Evolutionary conservation across 2,797 vertebrate species (phyloP).

Genomic region (Dipus sagitta): DNA sequence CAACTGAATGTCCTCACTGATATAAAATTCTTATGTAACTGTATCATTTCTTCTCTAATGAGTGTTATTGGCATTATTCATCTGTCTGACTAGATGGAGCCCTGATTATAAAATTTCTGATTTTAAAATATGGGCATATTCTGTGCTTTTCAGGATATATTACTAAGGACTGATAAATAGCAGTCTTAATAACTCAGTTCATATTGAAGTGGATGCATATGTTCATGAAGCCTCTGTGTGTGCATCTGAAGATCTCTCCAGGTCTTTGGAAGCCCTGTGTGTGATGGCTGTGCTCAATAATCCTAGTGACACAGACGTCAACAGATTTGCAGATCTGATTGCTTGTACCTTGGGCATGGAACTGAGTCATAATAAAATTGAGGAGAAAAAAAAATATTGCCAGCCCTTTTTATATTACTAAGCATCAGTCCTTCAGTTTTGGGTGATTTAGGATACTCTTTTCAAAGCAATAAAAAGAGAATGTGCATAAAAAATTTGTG

Average conservation of each 20-base stretch:
- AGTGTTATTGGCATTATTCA: not conserved
- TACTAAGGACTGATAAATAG: not conserved
- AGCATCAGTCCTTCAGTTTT: not conserved
- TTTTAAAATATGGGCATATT: slow-evolving; percentile 16
- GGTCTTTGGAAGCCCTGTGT: not conserved
- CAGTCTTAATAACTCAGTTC: slow-evolving; percentile 39
- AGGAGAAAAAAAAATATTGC: not conserved
- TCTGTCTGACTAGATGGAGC: not conserved
- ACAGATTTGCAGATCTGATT: not conserved
- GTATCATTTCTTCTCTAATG: not conserved
- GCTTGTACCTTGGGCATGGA: not conserved
- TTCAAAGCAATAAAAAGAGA: slow-evolving; percentile 38
- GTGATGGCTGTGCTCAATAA: not conserved
- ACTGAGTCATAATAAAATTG: not conserved
- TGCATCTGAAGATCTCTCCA: not conserved
- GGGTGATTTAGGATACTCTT: slow-evolving; percentile 23
- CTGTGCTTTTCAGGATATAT: not conserved
- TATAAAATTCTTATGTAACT: not conserved
- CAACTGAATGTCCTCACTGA: not conserved
- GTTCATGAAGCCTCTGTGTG: not conserved
- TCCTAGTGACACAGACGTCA: not conserved
- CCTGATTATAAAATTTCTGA: slow-evolving; percentile 22
- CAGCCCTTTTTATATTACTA: not conserved
- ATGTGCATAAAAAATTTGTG: not conserved
- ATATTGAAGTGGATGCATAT: not conserved